These are phyloP conservation scores for Mamestra brassicae DNA, from an alignment of 2,888 invertebrate genomes.

Conservation along the genomic window DNA sequence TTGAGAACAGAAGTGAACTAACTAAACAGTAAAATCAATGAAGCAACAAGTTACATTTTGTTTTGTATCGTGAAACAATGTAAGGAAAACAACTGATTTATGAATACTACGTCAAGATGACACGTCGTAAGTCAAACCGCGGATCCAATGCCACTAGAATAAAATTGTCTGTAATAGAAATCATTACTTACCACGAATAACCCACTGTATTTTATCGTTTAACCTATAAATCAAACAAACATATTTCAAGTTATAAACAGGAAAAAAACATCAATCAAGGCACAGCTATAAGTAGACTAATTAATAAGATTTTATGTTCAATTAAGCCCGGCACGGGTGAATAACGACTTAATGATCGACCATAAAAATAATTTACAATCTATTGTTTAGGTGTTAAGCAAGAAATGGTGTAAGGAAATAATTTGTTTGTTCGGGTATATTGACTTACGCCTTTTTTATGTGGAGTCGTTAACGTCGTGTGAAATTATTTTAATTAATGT, in stretches of 20 bases:
- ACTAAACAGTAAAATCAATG: background rate
- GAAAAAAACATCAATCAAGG: slow-evolving; percentile 46
- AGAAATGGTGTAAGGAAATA: slow-evolving; percentile 39
- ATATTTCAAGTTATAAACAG: slow-evolving; percentile 36
- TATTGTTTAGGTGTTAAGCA: slow-evolving; percentile 65
- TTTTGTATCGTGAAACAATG: background rate
- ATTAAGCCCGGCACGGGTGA: slow-evolving; percentile 66
- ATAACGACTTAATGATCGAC: slow-evolving; percentile 68
- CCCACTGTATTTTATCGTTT: slow-evolving; percentile 23
- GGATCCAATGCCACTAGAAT: slow-evolving; percentile 11
- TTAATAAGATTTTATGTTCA: slow-evolving; percentile 68
- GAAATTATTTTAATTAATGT: slow-evolving; percentile 48
- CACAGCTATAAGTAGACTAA: slow-evolving; percentile 58
- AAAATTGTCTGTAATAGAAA: slow-evolving; percentile 24
- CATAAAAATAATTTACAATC: slow-evolving; percentile 70
- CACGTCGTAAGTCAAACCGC: slow-evolving; percentile 14
- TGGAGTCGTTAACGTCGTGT: slow-evolving; percentile 40
- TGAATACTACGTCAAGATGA: slow-evolving; percentile 19
- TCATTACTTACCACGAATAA: slow-evolving; percentile 20
- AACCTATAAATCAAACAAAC: slow-evolving; percentile 50
- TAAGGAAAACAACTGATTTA: slow-evolving; percentile 16
- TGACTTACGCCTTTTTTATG: slow-evolving; percentile 53
- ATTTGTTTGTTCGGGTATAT: slow-evolving; percentile 35
- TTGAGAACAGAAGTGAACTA: background rate
- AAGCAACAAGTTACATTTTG: background rate